Evolutionary conservation across 1,140 invertebrate genomes (phyloP).

Genomic region (Campoletis sonorensis): DNA sequence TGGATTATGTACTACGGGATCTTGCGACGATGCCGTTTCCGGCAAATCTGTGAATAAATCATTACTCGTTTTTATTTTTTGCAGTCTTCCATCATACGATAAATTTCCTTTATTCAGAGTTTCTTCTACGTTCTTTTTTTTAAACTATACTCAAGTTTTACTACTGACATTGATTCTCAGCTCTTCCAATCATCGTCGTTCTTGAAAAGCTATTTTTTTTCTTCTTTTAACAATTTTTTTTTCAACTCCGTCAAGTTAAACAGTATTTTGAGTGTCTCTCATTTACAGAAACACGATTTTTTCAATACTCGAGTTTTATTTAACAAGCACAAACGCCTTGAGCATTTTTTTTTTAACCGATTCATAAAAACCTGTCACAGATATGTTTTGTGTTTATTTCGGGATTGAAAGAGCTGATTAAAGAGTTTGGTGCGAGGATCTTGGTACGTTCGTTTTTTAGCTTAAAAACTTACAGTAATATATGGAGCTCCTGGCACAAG

Average conservation of each 20-base stretch:
- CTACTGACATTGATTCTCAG: neutral
- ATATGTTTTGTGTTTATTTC: no score
- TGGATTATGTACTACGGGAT: constrained; percentile 40
- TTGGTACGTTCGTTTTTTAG: constrained; percentile 39
- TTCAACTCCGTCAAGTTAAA: neutral
- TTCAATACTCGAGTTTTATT: no score
- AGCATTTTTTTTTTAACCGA: no score
- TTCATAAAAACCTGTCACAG: no score
- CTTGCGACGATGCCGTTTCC: constrained; percentile 54
- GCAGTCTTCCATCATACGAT: neutral
- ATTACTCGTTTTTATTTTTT: neutral
- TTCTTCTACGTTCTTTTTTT: no score
- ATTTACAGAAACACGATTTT: no score
- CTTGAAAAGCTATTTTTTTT: neutral
- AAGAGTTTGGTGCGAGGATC: constrained; percentile 25
- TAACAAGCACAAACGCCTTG: no score
- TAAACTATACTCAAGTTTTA: neutral
- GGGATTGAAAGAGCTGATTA: no score
- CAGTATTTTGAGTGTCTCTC: no score
- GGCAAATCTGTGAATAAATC: constrained; percentile 52
- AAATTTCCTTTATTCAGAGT: no score
- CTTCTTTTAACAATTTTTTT: neutral
- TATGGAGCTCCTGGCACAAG: constrained; percentile 73
- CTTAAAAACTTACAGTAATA: constrained; percentile 73
- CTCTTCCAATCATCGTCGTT: neutral